A percentile compares a stretch with the other conserved stretches of the same genome.
These are phyloP conservation scores for Poeciliopsis presidionis DNA, from an alignment of 2,797 vertebrate genomes.

Conservation along the genomic window DNA sequence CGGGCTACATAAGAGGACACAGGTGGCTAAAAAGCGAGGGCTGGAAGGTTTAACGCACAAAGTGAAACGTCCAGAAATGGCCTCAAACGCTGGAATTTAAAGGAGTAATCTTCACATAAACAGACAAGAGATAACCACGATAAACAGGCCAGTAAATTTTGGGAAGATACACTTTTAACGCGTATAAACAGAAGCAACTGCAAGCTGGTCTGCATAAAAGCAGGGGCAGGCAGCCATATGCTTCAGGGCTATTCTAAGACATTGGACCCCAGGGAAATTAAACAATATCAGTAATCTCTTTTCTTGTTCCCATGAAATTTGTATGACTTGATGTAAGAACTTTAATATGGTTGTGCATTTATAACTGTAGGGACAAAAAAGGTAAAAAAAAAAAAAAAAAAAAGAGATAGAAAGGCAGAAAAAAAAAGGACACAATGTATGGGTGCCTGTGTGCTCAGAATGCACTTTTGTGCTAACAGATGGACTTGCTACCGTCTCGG, in stretches of 20 bases:
- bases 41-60: slow-evolving; percentile 54
- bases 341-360: slow-evolving; percentile 68
- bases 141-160: slow-evolving; percentile 6
- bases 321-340: slow-evolving; percentile 63
- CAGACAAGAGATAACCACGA: neutral
- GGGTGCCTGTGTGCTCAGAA: slow-evolving; percentile 41
- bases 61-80: slow-evolving; percentile 33
- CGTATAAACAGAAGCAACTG: slow-evolving; percentile 32
- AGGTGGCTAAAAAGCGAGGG: slow-evolving; percentile 58
- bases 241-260: slow-evolving; percentile 55
- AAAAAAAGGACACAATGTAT: slow-evolving; percentile 23
- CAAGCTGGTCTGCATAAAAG: slow-evolving; percentile 19
- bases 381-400: too few relatives aligned
- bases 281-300: slow-evolving; percentile 73
- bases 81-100: slow-evolving; percentile 20
- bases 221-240: slow-evolving; percentile 55
- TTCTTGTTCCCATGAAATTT: slow-evolving; percentile 69
- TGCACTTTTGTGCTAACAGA: slow-evolving; percentile 62
- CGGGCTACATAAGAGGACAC: slow-evolving; percentile 47
- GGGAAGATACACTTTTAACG: slow-evolving; percentile 21
- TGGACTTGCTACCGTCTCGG: slow-evolving; percentile 55
- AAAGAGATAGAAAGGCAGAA: slow-evolving; percentile 16
- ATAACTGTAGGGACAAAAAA: slow-evolving; percentile 34
- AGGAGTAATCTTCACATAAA: slow-evolving; percentile 15
- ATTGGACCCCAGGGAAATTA: slow-evolving; percentile 72